Evolutionary conservation across 30 jellyfish, hydroid and myxozoan species (phyloP).

Genomic region (Cassiopea xamachana): DNA sequence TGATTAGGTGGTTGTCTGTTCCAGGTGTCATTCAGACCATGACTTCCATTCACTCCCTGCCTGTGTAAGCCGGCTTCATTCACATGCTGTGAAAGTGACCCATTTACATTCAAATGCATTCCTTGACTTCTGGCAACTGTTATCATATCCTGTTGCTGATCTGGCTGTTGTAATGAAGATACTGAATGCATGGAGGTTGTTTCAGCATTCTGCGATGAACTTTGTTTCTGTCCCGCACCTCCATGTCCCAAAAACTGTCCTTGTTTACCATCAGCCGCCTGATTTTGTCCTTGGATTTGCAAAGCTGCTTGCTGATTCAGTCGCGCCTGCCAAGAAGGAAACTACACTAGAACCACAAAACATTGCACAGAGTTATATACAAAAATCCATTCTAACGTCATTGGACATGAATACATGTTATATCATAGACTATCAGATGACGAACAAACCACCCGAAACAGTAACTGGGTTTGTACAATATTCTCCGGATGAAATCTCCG

Average conservation of each 20-base stretch:
- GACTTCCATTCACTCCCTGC: neutral
- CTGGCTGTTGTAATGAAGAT: conserved; percentile 5
- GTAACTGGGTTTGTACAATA: too few species aligned
- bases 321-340: conserved; percentile 82
- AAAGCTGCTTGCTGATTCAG: conserved; percentile 91
- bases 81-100: conserved; percentile 28
- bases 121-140: conserved; percentile 8
- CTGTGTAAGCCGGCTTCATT: conserved; percentile 8
- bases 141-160: conserved; percentile 32
- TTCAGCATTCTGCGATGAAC: conserved; percentile 11
- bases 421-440: too few species aligned
- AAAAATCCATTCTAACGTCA: neutral
- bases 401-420: neutral
- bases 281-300: conserved; percentile 57
- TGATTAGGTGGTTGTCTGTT: conserved; percentile 21
- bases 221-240: conserved; percentile 6
- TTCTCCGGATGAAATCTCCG: too few species aligned
- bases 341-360: neutral
- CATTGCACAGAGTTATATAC: neutral
- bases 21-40: conserved; percentile 62
- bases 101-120: conserved; percentile 19
- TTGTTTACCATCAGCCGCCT: conserved; percentile 25
- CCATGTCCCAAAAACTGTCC: neutral
- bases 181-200: conserved; percentile 12
- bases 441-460: too few species aligned